Percentiles rank a stretch among this genome's conserved stretches.
These are phyloP conservation scores for Pterostichus madidus DNA, from an alignment of 2,888 invertebrate species.

Conservation along the genomic window DNA sequence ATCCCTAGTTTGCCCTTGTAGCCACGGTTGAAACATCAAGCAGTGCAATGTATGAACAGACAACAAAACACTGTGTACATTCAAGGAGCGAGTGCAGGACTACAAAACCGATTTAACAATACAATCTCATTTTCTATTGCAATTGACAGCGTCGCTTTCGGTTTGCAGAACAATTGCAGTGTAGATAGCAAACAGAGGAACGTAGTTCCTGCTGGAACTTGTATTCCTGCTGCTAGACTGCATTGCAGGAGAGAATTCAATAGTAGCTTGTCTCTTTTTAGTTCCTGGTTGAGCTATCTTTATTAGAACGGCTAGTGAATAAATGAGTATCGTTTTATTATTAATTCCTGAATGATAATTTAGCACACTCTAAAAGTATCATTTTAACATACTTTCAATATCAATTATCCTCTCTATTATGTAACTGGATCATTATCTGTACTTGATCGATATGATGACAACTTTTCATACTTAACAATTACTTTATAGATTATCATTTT, in stretches of 20 bases:
- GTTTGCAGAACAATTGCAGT: constrained; percentile 44
- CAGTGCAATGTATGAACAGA: constrained; percentile 6
- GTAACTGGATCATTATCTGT: too few relatives aligned
- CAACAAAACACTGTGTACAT: constrained; percentile 23
- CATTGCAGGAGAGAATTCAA: not conserved
- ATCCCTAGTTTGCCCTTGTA: not conserved
- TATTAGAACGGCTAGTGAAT: not conserved
- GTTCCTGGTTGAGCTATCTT: not conserved
- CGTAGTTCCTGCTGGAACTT: constrained; percentile 4
- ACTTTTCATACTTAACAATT: too few relatives aligned
- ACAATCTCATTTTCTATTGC: constrained; percentile 58
- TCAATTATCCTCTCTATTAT: too few relatives aligned
- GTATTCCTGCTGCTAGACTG: not conserved
- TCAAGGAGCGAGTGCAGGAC: not conserved
- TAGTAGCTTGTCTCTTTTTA: constrained; percentile 16
- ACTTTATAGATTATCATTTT: too few relatives aligned
- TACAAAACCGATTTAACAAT: constrained; percentile 45
- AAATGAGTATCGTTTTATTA: too few relatives aligned
- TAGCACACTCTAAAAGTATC: too few relatives aligned
- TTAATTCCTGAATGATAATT: too few relatives aligned
- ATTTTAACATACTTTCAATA: too few relatives aligned
- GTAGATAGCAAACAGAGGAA: constrained; percentile 44
- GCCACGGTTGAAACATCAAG: constrained; percentile 17
- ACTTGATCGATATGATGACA: too few relatives aligned
- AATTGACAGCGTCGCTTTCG: constrained; percentile 47